Evolutionary conservation across 2,113 vertebrate genomes (phyloP).

Genomic region (Microcebus jonahi): DNA sequence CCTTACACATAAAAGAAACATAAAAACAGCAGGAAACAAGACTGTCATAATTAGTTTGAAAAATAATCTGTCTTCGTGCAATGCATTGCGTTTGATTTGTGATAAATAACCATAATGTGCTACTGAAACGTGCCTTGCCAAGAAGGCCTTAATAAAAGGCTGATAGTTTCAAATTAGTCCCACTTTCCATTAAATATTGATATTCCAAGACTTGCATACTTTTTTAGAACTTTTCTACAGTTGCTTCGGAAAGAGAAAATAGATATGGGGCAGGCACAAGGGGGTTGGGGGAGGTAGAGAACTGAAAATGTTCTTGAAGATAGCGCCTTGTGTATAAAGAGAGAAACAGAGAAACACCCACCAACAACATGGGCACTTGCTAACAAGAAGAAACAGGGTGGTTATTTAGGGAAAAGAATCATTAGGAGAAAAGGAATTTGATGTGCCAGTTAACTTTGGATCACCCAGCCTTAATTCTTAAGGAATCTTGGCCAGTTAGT

Average conservation of each 20-base stretch:
- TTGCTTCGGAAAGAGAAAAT: slow-evolving; percentile 68
- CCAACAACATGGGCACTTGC: slow-evolving; percentile 61
- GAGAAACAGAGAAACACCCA: slow-evolving; percentile 63
- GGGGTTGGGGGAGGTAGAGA: not conserved
- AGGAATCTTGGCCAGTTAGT: not conserved
- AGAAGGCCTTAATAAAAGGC: slow-evolving; percentile 61
- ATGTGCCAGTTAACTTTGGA: slow-evolving; percentile 26
- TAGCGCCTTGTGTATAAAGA: slow-evolving; percentile 56
- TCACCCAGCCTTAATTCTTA: slow-evolving; percentile 21
- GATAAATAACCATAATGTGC: slow-evolving; percentile 75
- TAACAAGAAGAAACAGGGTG: slow-evolving; percentile 28
- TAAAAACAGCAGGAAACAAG: slow-evolving; percentile 77
- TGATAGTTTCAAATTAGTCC: slow-evolving; percentile 60
- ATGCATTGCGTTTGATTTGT: slow-evolving; percentile 68
- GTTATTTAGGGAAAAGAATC: slow-evolving; percentile 69
- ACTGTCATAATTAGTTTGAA: slow-evolving; percentile 78
- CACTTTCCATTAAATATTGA: slow-evolving; percentile 55
- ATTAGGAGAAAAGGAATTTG: slow-evolving; percentile 15
- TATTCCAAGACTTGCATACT: slow-evolving; percentile 45
- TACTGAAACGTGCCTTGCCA: slow-evolving; percentile 55
- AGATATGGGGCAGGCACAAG: not conserved
- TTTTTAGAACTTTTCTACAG: slow-evolving; percentile 71
- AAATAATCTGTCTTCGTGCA: slow-evolving; percentile 76
- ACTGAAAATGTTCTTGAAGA: slow-evolving; percentile 68
- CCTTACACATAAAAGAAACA: slow-evolving; percentile 63